A percentile compares a stretch with the other conserved stretches of the same genome.
phyloP scores from a whole-genome alignment of 2,797 vertebrate species.

The Discoglossus pictus region DNA sequence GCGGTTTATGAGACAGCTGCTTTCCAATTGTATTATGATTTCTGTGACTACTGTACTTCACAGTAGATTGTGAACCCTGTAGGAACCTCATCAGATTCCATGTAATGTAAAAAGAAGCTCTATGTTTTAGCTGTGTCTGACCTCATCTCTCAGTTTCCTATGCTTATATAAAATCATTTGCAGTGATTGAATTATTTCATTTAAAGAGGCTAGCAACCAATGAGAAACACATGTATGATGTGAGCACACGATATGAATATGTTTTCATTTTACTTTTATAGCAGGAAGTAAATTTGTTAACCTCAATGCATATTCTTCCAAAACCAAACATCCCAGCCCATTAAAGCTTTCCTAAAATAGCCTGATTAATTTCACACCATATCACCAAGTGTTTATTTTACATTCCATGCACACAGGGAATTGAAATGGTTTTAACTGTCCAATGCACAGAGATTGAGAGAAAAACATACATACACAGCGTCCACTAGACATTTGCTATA shows the following conservation, averaged over 20 bases:
- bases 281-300: slow-evolving; percentile 3
- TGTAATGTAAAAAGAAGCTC: no score
- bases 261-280: not conserved
- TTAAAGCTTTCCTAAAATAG: slow-evolving; percentile 20
- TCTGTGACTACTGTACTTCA: not conserved
- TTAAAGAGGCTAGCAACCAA: not conserved
- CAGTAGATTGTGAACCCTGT: not conserved
- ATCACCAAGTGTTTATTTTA: slow-evolving; percentile 28
- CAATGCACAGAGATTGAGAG: slow-evolving; percentile 8
- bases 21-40: no score
- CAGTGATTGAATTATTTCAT: not conserved
- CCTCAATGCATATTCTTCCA: slow-evolving; percentile 9
- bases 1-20: no score
- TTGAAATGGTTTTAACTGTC: not conserved
- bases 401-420: not conserved
- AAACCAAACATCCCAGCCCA: not conserved
- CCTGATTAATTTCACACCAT: slow-evolving; percentile 8
- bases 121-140: no score
- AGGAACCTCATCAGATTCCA: no score
- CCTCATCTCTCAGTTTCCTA: no score
- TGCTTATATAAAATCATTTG: no score
- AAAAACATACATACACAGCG: slow-evolving; percentile 2
- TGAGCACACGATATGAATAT: not conserved
- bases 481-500: no score
- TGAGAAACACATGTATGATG: slow-evolving; percentile 1